Evolutionary conservation across 2,888 invertebrate species (phyloP), one percentile per base, ranked within the genome.

Genomic region (Halictus quadricinctus): DNA sequence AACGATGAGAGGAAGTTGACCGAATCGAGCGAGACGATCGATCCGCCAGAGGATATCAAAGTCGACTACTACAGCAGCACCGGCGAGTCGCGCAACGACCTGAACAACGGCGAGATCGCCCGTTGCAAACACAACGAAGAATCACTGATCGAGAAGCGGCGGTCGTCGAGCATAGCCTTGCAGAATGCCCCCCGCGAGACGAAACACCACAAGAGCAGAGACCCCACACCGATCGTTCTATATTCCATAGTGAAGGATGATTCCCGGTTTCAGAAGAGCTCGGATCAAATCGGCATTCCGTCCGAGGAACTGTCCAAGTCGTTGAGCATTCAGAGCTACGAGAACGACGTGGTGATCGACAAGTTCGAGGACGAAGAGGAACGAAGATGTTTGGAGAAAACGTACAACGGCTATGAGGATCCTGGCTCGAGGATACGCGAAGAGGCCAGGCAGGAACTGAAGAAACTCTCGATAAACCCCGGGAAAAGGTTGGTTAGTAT

Each of bases 381-480:
- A 18, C 29, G 74, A 13, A 77, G 50, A 50, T 85, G 83, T 69
- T 60, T 81, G 41, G 87, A 83, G 50, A 84, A 48, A n/a, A 79
- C 66, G 41, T 82, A n/a, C 79, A 78, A 75, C 21, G 48, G 50
- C 1, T 83, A 73, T 41, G 83, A 69, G 3, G 91, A 91, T 36
- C 76, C 90, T 0, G 90, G 92, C 10, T 85, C 89, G 0, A 90
- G 88, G 48, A 91, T 93, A 25, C 92, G 93, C 0, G 76, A 86
- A 13, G 93, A 93, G 29, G 93, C 92, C 0, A 88, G 87, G n/a
- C 87, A 87, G 46, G 92, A 93, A 48, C 79, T 93, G n/a, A 87
- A 81, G 36, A 89, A 92, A 66, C 46, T 79, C 7, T 81, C 87
- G 36, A 88, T 88, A 48, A 87, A 81, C 58, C 89, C 90, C 1